A percentile compares a stretch with the other conserved stretches of the same genome.
These are phyloP conservation scores for Oreochromis grahami DNA, from an alignment of 2,797 vertebrate species.

Conservation along the genomic window DNA sequence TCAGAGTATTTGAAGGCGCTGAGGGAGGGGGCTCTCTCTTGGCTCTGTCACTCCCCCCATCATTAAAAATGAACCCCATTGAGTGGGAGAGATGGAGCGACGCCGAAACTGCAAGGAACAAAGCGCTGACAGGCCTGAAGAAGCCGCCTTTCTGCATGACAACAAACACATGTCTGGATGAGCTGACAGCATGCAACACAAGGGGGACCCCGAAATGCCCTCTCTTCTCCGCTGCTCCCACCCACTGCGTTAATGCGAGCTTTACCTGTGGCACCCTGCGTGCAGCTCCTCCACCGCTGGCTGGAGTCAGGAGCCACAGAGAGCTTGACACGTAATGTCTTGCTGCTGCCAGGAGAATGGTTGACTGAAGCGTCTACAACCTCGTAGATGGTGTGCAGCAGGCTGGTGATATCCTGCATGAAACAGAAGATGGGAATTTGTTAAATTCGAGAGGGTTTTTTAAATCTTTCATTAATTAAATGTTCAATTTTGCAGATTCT, in stretches of 20 bases:
- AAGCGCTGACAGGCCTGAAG: conserved; percentile 65
- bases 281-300: conserved; percentile 85
- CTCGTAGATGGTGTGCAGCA: conserved; percentile 98
- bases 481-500: not conserved
- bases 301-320: conserved; percentile 93
- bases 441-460: not conserved
- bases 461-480: not conserved
- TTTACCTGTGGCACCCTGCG: conserved; percentile 83
- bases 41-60: conserved; percentile 65
- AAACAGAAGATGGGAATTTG: not conserved
- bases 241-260: not conserved
- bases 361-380: conserved; percentile 97
- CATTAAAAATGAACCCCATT: conserved; percentile 78
- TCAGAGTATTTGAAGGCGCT: conserved; percentile 67
- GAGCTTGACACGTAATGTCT: conserved; percentile 94
- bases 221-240: not conserved
- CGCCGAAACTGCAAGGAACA: conserved; percentile 53
- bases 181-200: conserved; percentile 54
- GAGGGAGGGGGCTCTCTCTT: conserved; percentile 52
- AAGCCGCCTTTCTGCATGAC: conserved; percentile 62
- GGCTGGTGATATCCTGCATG: conserved; percentile 93
- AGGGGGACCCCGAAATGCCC: conserved; percentile 43
- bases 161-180: conserved; percentile 61
- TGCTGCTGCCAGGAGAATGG: conserved; percentile 94
- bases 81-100: conserved; percentile 61